Conservation (phyloP, 2,797 vertebrate genomes). For the Sebastes goodei region DNA sequence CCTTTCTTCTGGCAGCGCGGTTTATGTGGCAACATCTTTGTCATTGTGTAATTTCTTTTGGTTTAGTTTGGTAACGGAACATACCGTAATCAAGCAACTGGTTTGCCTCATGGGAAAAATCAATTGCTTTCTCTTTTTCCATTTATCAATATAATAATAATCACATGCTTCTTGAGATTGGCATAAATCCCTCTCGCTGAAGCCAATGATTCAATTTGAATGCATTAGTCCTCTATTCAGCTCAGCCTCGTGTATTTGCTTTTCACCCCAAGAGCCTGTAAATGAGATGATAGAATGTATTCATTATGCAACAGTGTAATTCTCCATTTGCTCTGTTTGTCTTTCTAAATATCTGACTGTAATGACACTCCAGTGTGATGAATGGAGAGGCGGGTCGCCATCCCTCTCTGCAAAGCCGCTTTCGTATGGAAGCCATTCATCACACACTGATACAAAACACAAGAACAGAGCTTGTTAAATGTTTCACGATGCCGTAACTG, state of each 20-base stretch:
- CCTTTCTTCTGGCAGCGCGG: not conserved
- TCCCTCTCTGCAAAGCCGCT: conserved; percentile 39
- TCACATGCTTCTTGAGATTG: conserved; percentile 61
- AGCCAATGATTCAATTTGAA: conserved; percentile 70
- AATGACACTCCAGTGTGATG: conserved; percentile 69
- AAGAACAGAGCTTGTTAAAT: conserved; percentile 64
- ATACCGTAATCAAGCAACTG: conserved; percentile 47
- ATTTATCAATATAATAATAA: conserved; percentile 5
- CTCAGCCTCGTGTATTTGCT: conserved; percentile 68
- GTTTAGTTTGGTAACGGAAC: conserved; percentile 34
- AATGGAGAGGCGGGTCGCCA: conserved; percentile 58
- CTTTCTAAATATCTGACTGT: conserved; percentile 72
- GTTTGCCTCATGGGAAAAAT: conserved; percentile 45
- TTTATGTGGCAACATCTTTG: conserved; percentile 27
- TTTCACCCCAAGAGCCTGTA: conserved; percentile 61
- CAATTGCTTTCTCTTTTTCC: conserved; percentile 52
- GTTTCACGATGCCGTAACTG: conserved; percentile 63
- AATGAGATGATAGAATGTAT: conserved; percentile 67
- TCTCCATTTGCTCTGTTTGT: conserved; percentile 70
- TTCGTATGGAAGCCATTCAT: conserved; percentile 63
- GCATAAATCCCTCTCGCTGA: conserved; percentile 53
- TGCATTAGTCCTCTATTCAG: conserved; percentile 69
- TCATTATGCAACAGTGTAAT: conserved; percentile 69
- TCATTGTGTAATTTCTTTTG: conserved; percentile 33
- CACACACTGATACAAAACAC: conserved; percentile 62